These are phyloP conservation scores for Hipparchia semele DNA, from an alignment of 2,888 invertebrate species.

Conservation along the genomic window DNA sequence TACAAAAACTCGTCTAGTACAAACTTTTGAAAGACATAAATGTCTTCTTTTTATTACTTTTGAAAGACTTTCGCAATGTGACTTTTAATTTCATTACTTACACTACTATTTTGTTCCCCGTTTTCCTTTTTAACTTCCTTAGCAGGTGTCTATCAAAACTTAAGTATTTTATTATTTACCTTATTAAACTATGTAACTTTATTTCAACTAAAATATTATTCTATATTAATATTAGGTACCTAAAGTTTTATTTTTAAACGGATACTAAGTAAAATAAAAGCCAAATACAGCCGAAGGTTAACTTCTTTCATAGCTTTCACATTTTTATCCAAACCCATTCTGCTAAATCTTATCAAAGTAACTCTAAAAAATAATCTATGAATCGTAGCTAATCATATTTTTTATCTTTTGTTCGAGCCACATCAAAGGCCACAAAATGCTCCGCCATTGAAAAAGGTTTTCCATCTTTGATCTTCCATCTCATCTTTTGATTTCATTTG, in stretches of 20 bases:
- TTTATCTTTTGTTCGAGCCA: conserved; percentile 11
- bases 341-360: background rate
- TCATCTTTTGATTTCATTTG: conserved; percentile 30
- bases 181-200: no score
- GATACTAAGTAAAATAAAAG: no score
- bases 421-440: conserved; percentile 30
- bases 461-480: conserved; percentile 22
- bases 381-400: conserved; percentile 5
- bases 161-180: no score
- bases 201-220: no score
- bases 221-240: background rate
- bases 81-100: conserved; percentile 1
- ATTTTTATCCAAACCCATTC: background rate
- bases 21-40: background rate
- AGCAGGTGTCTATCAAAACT: background rate
- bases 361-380: background rate
- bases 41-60: background rate
- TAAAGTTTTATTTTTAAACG: background rate
- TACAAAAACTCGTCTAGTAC: conserved; percentile 1
- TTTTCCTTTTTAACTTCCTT: background rate
- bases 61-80: background rate
- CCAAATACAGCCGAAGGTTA: background rate
- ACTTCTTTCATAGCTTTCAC: background rate
- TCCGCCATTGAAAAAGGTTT: conserved; percentile 35
- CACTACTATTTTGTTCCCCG: background rate